phyloP scores from a whole-genome alignment of 1,140 invertebrate species.

The Drosophila orosa region DNA sequence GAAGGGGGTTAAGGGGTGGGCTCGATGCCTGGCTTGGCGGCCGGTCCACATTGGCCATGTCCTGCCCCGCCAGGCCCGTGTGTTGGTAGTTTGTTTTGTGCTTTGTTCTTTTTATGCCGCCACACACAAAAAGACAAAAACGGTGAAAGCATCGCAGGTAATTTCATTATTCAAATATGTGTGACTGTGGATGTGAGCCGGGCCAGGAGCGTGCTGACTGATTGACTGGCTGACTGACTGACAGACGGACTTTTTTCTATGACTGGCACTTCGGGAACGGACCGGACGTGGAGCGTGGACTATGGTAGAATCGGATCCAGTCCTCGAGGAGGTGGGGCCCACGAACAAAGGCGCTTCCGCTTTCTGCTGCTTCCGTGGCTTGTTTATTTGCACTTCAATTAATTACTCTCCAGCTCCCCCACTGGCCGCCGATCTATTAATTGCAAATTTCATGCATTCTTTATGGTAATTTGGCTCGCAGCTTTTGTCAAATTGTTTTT shows the following conservation, averaged over 20 bases:
- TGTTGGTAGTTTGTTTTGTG: constrained; percentile 54
- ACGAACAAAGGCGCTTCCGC: constrained; percentile 12
- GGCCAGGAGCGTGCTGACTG: constrained; percentile 36
- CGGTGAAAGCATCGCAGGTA: constrained; percentile 60
- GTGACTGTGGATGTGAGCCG: constrained; percentile 18
- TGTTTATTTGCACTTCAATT: constrained; percentile 63
- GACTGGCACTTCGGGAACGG: constrained; percentile 13
- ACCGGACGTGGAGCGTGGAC: background rate
- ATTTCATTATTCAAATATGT: constrained; percentile 78
- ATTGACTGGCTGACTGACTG: constrained; percentile 33
- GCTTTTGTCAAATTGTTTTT: constrained; percentile 72
- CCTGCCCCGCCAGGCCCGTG: constrained; percentile 19
- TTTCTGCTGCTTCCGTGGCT: constrained; percentile 21
- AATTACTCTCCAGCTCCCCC: constrained; percentile 30
- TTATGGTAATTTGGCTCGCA: constrained; percentile 66
- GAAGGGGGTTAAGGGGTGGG: constrained; percentile 9
- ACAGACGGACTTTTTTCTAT: constrained; percentile 27
- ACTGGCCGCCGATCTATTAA: constrained; percentile 47
- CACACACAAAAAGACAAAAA: constrained; percentile 36
- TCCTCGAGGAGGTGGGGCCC: background rate
- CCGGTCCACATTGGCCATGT: constrained; percentile 46
- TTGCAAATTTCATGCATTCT: constrained; percentile 64
- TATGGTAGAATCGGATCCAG: background rate
- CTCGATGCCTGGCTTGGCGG: constrained; percentile 12
- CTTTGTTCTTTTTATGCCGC: constrained; percentile 54